Conservation (phyloP, 2,113 vertebrate genomes). For the Hippopotamus amphibius region DNA sequence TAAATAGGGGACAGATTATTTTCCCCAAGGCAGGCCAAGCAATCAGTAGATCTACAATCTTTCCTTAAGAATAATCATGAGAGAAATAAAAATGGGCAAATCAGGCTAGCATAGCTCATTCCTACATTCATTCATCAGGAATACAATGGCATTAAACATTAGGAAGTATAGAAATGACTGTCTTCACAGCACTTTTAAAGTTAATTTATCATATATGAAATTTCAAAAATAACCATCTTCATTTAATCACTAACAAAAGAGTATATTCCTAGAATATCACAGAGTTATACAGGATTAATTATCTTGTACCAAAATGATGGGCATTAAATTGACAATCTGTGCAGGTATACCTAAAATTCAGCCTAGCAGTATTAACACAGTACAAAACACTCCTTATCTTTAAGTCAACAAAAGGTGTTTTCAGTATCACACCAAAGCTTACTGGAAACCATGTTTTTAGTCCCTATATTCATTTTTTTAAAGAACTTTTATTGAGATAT, state of each 20-base stretch:
- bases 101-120: not conserved
- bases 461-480: constrained; percentile 37
- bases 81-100: not conserved
- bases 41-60: not conserved
- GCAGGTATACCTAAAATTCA: not conserved
- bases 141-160: not conserved
- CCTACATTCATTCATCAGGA: not conserved
- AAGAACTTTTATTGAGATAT: no score
- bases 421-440: constrained; percentile 7
- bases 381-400: not conserved
- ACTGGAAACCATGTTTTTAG: not conserved
- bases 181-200: not conserved
- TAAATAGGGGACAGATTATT: not conserved
- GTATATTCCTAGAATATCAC: not conserved
- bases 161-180: constrained; percentile 9
- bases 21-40: not conserved
- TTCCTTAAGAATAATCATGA: not conserved
- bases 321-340: not conserved
- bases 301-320: not conserved
- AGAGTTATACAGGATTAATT: constrained; percentile 12
- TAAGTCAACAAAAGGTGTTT: constrained; percentile 60
- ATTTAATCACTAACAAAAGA: constrained; percentile 37
- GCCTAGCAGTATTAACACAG: not conserved
- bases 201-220: not conserved
- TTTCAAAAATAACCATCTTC: not conserved